Evolutionary conservation across 2,888 invertebrate species (phyloP).

Genomic region (Drosophila paracracens): DNA sequence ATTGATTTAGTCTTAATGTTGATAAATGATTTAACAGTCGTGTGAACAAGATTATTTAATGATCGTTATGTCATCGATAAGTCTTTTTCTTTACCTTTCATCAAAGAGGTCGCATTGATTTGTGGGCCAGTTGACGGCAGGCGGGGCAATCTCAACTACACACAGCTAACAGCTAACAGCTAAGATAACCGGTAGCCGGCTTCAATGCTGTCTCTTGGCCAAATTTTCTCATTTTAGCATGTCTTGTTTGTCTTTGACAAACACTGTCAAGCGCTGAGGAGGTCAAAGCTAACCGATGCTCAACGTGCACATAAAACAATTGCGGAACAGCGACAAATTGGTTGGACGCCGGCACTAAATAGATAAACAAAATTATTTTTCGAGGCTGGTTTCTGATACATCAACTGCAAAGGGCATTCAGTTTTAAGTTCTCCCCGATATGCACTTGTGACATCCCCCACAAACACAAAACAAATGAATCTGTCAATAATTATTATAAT

Average conservation of each 20-base stretch:
- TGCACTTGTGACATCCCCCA: conserved; percentile 13
- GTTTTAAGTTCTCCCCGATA: background rate
- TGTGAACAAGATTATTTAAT: conserved; percentile 15
- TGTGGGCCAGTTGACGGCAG: background rate
- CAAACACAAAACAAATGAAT: conserved; percentile 13
- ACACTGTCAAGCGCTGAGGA: conserved; percentile 55
- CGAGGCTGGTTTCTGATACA: conserved; percentile 30
- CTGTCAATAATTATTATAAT: conserved; percentile 26
- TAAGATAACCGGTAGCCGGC: conserved; percentile 35
- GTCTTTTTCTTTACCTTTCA: background rate
- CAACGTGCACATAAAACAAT: conserved; percentile 59
- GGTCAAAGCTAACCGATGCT: conserved; percentile 53
- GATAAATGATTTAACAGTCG: conserved; percentile 1
- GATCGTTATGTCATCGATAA: conserved; percentile 2
- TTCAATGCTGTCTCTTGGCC: conserved; percentile 46
- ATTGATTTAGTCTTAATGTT: conserved; percentile 13
- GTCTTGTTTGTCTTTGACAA: conserved; percentile 54
- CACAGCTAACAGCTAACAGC: conserved; percentile 1
- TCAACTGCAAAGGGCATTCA: background rate
- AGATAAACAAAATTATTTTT: conserved; percentile 28
- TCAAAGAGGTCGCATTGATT: conserved; percentile 44
- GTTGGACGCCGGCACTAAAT: conserved; percentile 30
- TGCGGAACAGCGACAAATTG: conserved; percentile 63
- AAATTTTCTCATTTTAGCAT: conserved; percentile 40
- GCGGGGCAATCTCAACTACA: background rate